phyloP scores from a whole-genome alignment of 2,113 vertebrate genomes.

The Ptyas mucosa region DNA sequence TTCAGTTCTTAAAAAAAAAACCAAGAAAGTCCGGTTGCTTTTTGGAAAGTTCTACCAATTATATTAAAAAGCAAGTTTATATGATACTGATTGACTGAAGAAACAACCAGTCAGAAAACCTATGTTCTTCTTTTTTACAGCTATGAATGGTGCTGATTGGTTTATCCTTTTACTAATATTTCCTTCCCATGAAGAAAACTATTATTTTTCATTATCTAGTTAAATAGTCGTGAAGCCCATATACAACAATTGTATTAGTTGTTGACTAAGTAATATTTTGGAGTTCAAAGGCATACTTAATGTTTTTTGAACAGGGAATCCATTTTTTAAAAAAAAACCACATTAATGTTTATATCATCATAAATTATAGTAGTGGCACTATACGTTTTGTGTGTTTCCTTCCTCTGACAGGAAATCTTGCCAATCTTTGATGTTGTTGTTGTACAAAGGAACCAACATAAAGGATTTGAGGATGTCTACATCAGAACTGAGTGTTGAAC shows the following conservation, averaged over 20 bases:
- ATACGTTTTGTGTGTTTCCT: neutral
- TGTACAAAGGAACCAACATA: neutral
- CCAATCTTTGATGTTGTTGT: neutral
- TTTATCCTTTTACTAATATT: neutral
- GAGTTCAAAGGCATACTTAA: neutral
- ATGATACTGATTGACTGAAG: neutral
- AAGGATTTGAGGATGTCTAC: neutral
- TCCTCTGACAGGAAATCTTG: neutral
- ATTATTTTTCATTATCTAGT: neutral
- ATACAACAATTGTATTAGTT: neutral
- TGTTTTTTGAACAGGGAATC: neutral
- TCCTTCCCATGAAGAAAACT: neutral
- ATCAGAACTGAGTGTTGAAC: neutral
- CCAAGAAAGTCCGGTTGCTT: neutral
- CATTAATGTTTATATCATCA: neutral
- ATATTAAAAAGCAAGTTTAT: neutral
- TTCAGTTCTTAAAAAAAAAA: neutral
- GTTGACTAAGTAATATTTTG: neutral
- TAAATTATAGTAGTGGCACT: neutral
- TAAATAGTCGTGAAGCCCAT: neutral
- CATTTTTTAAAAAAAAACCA: neutral
- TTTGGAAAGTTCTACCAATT: neutral
- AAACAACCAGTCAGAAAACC: neutral
- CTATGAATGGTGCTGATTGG: neutral
- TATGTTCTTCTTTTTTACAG: neutral